Percentiles rank a stretch among this genome's conserved stretches.
Evolutionary conservation across 2,888 invertebrate genomes (phyloP).

Genomic region (Parnassius apollo): DNA sequence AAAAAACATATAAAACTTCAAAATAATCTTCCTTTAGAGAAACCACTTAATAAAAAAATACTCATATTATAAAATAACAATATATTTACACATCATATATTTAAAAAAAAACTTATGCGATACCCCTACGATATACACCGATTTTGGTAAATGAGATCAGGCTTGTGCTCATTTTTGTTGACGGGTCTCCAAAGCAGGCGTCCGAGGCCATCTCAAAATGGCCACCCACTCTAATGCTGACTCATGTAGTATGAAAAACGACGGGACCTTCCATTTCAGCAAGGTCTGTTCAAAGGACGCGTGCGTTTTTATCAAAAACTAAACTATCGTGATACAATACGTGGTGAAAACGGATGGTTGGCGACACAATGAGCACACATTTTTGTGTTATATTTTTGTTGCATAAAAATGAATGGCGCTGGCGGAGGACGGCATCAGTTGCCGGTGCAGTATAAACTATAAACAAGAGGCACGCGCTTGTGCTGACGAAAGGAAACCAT

Average conservation of each 20-base stretch:
- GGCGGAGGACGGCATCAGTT: too few species aligned
- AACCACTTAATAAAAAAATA: too few species aligned
- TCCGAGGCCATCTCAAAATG: slow-evolving; percentile 7
- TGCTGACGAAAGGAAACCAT: too few species aligned
- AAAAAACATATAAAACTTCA: too few species aligned
- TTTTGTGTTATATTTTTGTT: too few species aligned
- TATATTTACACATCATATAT: too few species aligned
- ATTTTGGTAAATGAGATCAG: slow-evolving; percentile 14
- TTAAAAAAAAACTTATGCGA: background rate
- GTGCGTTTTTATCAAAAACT: background rate
- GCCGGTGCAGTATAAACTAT: too few species aligned
- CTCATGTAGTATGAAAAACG: background rate
- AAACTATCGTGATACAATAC: background rate
- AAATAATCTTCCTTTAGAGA: too few species aligned
- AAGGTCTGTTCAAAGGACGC: slow-evolving; percentile 3
- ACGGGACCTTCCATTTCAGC: background rate
- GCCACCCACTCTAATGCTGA: slow-evolving; percentile 14
- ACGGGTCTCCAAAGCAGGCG: slow-evolving; percentile 1
- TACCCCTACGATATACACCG: slow-evolving; percentile 1
- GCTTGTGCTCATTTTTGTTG: slow-evolving; percentile 5
- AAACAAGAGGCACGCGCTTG: too few species aligned
- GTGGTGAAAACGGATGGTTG: background rate
- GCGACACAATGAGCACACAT: too few species aligned
- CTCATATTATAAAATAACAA: background rate
- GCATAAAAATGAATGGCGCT: too few species aligned